A percentile compares a stretch with the other conserved stretches of the same genome.
Conservation (phyloP, 2,113 vertebrate genomes). For the Scomber scombrus region DNA sequence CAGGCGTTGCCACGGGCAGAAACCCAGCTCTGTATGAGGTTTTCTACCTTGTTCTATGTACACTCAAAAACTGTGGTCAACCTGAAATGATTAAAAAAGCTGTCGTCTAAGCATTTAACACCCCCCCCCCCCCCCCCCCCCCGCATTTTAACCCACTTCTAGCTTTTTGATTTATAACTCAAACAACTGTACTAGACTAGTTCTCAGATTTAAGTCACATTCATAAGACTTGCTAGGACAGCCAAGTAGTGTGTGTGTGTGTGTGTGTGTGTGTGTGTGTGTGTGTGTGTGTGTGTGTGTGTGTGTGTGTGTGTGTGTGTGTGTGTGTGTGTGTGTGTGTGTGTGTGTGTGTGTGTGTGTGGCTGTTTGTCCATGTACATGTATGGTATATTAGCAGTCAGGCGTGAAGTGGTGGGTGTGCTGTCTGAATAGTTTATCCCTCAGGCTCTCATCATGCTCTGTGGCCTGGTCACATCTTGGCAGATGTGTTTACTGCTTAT, state of each 20-base stretch:
- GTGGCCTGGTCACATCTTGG: constrained; percentile 58
- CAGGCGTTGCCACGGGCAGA: constrained; percentile 54
- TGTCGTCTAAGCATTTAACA: constrained; percentile 4
- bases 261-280: constrained; percentile 9
- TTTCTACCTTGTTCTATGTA: constrained; percentile 36
- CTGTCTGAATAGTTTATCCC: constrained; percentile 65
- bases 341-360: constrained; percentile 21
- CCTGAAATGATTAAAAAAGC: constrained; percentile 23
- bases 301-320: not conserved
- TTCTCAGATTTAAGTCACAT: not conserved
- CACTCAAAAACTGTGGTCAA: constrained; percentile 25
- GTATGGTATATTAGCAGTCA: constrained; percentile 53
- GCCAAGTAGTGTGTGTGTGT: not conserved
- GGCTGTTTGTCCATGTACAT: constrained; percentile 12
- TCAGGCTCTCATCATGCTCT: constrained; percentile 66
- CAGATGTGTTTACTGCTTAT: constrained; percentile 44
- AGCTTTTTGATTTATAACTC: too few species aligned
- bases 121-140: not conserved
- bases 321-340: not conserved
- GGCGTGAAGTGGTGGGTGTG: constrained; percentile 47
- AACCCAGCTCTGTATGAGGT: constrained; percentile 37
- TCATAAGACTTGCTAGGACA: not conserved
- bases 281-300: constrained; percentile 9
- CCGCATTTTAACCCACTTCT: not conserved
- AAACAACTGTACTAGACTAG: too few species aligned